Percentiles rank a stretch among this genome's conserved stretches.
phyloP scores from a whole-genome alignment of 1,140 invertebrate genomes.

The Eupeodes corollae region DNA sequence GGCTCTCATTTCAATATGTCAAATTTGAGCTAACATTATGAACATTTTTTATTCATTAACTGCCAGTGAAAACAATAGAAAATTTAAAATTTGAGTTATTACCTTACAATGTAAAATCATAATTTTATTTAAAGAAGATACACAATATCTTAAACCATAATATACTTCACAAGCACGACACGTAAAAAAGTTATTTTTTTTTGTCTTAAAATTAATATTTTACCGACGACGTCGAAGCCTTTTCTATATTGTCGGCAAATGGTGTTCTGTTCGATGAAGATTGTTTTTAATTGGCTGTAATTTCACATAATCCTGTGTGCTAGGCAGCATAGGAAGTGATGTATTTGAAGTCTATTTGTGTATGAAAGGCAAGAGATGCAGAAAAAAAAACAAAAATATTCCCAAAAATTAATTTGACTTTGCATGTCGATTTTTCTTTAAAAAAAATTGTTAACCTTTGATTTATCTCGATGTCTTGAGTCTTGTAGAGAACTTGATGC shows the following conservation, averaged over 20 bases:
- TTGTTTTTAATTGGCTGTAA: slow-evolving; percentile 34
- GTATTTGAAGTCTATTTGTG: slow-evolving; percentile 29
- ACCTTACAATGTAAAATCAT: too few species aligned
- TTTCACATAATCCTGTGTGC: slow-evolving; percentile 30
- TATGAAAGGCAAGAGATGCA: not conserved
- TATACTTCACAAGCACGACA: too few species aligned
- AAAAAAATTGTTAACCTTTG: slow-evolving; percentile 19
- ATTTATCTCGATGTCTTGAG: slow-evolving; percentile 25
- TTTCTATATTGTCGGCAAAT: slow-evolving; percentile 30
- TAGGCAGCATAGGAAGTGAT: slow-evolving; percentile 31
- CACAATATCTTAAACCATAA: too few species aligned
- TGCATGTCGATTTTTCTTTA: not conserved
- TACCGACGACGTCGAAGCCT: too few species aligned
- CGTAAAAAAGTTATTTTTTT: not conserved
- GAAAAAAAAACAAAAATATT: not conserved
- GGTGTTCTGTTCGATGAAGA: slow-evolving; percentile 33
- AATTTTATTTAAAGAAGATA: too few species aligned
- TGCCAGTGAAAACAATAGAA: too few species aligned
- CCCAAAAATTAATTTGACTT: not conserved
- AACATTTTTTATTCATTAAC: too few species aligned
- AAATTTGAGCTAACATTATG: too few species aligned
- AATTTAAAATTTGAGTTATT: too few species aligned
- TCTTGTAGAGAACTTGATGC: slow-evolving; percentile 1
- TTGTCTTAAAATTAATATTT: not conserved
- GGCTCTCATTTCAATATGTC: too few species aligned